Conservation (phyloP, 2,888 invertebrate genomes). For the Sinohyriopsis cumingii region DNA sequence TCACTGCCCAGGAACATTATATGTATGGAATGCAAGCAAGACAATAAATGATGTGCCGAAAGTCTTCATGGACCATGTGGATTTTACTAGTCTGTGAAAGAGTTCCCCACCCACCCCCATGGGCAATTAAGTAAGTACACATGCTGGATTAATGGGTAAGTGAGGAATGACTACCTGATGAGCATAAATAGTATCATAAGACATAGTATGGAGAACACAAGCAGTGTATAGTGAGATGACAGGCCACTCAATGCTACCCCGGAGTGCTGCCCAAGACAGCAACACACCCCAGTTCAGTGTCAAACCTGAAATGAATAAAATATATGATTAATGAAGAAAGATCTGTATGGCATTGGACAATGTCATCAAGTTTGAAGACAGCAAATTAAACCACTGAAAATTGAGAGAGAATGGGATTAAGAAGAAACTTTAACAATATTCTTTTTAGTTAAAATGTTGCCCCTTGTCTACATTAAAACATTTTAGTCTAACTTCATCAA, state of each 20-base stretch:
- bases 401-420: background rate
- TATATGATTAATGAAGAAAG: conserved; percentile 1
- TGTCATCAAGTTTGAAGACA: background rate
- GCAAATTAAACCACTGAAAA: background rate
- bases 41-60: too few relatives aligned
- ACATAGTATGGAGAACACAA: conserved; percentile 60
- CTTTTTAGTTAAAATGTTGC: too few relatives aligned
- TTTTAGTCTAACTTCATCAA: too few relatives aligned
- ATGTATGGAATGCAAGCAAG: too few relatives aligned
- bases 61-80: too few relatives aligned
- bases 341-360: too few relatives aligned
- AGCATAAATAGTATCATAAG: conserved; percentile 67
- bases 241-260: conserved; percentile 54
- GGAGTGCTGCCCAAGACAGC: conserved; percentile 71
- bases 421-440: background rate
- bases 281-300: conserved; percentile 73
- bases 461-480: too few relatives aligned
- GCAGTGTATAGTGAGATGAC: conserved; percentile 65
- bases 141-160: too few relatives aligned
- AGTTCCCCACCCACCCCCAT: too few relatives aligned
- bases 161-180: conserved; percentile 59
- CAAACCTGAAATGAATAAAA: conserved; percentile 58
- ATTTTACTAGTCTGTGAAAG: too few relatives aligned
- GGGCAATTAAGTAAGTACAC: too few relatives aligned
- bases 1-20: too few relatives aligned